phyloP scores from a whole-genome alignment of 1,140 invertebrate genomes.

The Lycorma delicatula region DNA sequence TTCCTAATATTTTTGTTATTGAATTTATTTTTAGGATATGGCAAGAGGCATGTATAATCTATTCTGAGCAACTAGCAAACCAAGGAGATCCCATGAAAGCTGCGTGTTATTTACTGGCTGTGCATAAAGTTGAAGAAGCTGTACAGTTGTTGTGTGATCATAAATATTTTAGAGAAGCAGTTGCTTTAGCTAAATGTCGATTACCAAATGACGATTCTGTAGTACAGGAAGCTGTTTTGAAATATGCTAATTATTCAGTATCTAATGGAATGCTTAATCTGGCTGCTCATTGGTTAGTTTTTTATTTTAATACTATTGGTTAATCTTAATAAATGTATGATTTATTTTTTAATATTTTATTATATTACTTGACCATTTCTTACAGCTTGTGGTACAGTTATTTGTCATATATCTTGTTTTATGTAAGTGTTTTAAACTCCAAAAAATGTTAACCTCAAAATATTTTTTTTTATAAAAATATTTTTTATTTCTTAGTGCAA shows the following conservation, averaged over 20 bases:
- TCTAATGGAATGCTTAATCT: constrained; percentile 45
- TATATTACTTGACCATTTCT: neutral
- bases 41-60: constrained; percentile 48
- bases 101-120: constrained; percentile 48
- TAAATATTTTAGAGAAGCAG: constrained; percentile 50
- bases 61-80: constrained; percentile 50
- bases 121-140: constrained; percentile 51
- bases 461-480: too few species aligned
- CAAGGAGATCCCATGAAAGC: constrained; percentile 46
- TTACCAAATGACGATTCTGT: constrained; percentile 44
- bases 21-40: constrained; percentile 41
- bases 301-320: neutral
- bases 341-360: neutral
- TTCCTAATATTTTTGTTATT: too few species aligned
- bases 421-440: too few species aligned
- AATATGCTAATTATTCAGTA: constrained; percentile 43
- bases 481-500: too few species aligned
- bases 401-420: too few species aligned
- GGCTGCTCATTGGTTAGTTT: constrained; percentile 50
- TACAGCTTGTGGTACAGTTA: too few species aligned
- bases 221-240: constrained; percentile 40
- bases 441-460: neutral
- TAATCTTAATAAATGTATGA: neutral
- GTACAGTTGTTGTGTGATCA: constrained; percentile 45
- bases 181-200: constrained; percentile 47